phyloP scores from a whole-genome alignment of 2,888 invertebrate species.

The Ischnura elegans region DNA sequence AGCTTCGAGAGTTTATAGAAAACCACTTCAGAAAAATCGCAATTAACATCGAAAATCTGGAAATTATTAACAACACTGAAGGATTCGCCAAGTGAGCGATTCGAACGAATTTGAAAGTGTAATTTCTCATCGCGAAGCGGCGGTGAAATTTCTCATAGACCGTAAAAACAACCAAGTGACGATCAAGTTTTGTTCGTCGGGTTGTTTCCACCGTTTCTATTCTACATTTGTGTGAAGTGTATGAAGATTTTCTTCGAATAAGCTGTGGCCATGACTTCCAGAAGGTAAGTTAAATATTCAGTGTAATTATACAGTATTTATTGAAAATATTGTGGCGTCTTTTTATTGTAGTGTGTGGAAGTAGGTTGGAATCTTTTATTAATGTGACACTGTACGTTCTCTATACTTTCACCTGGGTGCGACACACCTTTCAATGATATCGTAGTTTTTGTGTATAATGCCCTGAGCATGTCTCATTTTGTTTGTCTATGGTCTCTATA shows the following conservation, averaged over 20 bases:
- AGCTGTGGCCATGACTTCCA: slow-evolving; percentile 46
- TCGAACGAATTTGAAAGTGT: background rate
- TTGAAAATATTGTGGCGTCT: background rate
- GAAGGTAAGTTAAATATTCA: slow-evolving; percentile 46
- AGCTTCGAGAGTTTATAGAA: too few relatives aligned
- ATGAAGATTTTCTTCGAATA: slow-evolving; percentile 41
- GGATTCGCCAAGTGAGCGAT: background rate
- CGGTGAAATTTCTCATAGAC: slow-evolving; percentile 35
- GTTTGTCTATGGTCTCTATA: background rate
- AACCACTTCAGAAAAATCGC: too few relatives aligned
- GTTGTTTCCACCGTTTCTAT: slow-evolving; percentile 59
- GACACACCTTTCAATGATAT: slow-evolving; percentile 51
- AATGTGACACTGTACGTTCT: slow-evolving; percentile 50
- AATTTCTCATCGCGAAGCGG: background rate
- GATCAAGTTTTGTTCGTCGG: slow-evolving; percentile 54
- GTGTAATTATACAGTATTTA: background rate
- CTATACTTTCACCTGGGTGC: slow-evolving; percentile 52
- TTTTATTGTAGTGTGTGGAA: background rate
- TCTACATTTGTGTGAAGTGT: background rate
- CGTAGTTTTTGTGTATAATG: background rate
- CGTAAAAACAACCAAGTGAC: slow-evolving; percentile 53
- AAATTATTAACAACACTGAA: too few relatives aligned
- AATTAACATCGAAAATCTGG: too few relatives aligned
- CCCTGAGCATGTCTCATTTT: background rate
- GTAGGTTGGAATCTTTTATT: slow-evolving; percentile 24